Base-by-base conservation (phyloP, 2,888 invertebrate genomes). In the Microplitis manilae region DNA sequence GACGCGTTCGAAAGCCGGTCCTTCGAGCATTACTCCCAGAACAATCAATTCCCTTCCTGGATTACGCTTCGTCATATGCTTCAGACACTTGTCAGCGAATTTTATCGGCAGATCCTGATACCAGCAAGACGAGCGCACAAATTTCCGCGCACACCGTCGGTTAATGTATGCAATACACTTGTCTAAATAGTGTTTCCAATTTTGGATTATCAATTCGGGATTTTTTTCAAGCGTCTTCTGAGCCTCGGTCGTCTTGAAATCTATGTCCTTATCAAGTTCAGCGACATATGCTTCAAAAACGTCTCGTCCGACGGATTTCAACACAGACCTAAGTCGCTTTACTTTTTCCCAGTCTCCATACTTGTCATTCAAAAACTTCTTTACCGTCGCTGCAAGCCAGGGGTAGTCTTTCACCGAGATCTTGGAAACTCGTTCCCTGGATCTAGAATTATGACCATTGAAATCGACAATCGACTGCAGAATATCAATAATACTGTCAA, bases 51-150 rank as follows among this genome's bases (percentile, higher is more conserved):
- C 30, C 30, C 30, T 30, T 30, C 30, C 30, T 2, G 30, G 4
- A 30, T 30, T 0, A 82, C 9, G 50, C 8, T 50, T 50, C 50
- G 6, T 50, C 50, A 50, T 50, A 65, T 61, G 64, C 9, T 75
- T 40, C 0, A 81, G 8, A 2, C 82, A 82, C 1, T 73, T 64
- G 0, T 84, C 59, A 1, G 50, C 76, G 60, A 88, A 86, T 39
- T 79, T 84, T 0, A 86, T 81, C 2, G 89, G 88, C 9, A 89
- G 79, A 2, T 86, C 81, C 15, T 87, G 82, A 75, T 88, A 84
- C 89, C 89, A 89, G 1, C 84, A 83, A 0, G 78, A 61, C 0
- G 76, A 20, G 68, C 69, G 84, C 0, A 89, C 15, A 50, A 88
- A 89, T 2, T 61, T 74, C 38, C 67, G 79, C 13, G 72, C 39